These are phyloP conservation scores for Embidobia sp. DNA, from an alignment of 2,888 invertebrate genomes.

Conservation along the genomic window DNA sequence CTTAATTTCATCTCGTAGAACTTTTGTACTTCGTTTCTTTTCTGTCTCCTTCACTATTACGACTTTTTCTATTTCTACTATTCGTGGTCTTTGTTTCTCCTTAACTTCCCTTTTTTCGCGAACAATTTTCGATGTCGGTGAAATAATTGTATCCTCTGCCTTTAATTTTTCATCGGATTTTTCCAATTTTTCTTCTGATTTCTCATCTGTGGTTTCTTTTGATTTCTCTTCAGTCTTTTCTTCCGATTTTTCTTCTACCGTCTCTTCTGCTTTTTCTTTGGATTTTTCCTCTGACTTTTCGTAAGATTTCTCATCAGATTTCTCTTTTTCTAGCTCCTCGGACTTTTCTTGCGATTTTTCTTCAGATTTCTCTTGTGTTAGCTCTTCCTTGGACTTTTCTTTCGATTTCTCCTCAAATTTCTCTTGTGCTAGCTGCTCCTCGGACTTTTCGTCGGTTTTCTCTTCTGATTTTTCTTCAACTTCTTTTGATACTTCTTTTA, in stretches of 20 bases:
- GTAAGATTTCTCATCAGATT: slow-evolving; percentile 54
- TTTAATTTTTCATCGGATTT: slow-evolving; percentile 60
- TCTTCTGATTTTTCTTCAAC: neutral
- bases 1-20: no score
- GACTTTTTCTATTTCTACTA: slow-evolving; percentile 51
- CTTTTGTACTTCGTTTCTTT: slow-evolving; percentile 61
- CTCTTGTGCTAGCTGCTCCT: no score
- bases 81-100: slow-evolving; percentile 68
- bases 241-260: slow-evolving; percentile 56
- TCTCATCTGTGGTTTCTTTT: slow-evolving; percentile 44
- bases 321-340: slow-evolving; percentile 63
- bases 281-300: slow-evolving; percentile 49
- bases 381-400: slow-evolving; percentile 66
- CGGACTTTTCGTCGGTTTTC: slow-evolving; percentile 46
- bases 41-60: slow-evolving; percentile 31
- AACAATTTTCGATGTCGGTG: slow-evolving; percentile 42
- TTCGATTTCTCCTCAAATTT: slow-evolving; percentile 53
- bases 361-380: no score
- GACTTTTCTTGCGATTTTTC: slow-evolving; percentile 64
- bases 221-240: slow-evolving; percentile 49
- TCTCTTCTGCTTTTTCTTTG: slow-evolving; percentile 64
- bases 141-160: slow-evolving; percentile 25
- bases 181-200: slow-evolving; percentile 49
- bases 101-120: slow-evolving; percentile 69
- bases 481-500: slow-evolving; percentile 17